Base-by-base conservation (phyloP, 2,797 vertebrate genomes). In the Margarornis squamiger region DNA sequence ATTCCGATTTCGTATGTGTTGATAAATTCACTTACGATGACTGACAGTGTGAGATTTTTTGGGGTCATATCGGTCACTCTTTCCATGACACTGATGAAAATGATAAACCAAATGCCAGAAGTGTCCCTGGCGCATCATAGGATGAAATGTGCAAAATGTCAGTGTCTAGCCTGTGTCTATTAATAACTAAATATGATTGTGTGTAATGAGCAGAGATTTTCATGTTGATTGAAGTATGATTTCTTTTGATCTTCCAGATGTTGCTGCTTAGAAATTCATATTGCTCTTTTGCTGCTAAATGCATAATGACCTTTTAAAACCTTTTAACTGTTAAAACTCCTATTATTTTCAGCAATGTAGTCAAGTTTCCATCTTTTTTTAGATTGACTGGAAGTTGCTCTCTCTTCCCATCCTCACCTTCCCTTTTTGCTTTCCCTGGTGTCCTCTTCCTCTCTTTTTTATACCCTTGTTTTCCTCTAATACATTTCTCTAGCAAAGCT, bases 21-120 rank as follows among this genome's bases (percentile, higher is more conserved):
- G 99, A 99, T 99, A 99, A 99, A 99, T 98, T 98, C 98, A 97
- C 98, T 99, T 98, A 98, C 66, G 96, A 97, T 99, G 99, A 99
- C 98, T 99, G 99, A 99, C 99, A 98, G 98, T 97, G 97, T 97
- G 98, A 98, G 97, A 98, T 97, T 98, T 97, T 96, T 98, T 98
- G 98, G 98, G 99, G 99, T 98, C 98, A 77, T 88, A 67, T 92
- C 73, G 98, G 98, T 98, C 98, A 98, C 84, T 96, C 96, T 84
- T 74, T 95, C 88, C 95, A 97, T 98, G 98, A 98, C 98, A 96
- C 97, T 98, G 98, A 98, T 98, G 98, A 98, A 98, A 98, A 98
- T 97, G 97, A 98, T 95, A 96, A 97, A 96, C 97, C 97, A 98
- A 98, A 98, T 98, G 98, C 98, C 98, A 98, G 98, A 98, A 98